phyloP scores from a whole-genome alignment of 2,113 vertebrate genomes.

The Gulo gulo region DNA sequence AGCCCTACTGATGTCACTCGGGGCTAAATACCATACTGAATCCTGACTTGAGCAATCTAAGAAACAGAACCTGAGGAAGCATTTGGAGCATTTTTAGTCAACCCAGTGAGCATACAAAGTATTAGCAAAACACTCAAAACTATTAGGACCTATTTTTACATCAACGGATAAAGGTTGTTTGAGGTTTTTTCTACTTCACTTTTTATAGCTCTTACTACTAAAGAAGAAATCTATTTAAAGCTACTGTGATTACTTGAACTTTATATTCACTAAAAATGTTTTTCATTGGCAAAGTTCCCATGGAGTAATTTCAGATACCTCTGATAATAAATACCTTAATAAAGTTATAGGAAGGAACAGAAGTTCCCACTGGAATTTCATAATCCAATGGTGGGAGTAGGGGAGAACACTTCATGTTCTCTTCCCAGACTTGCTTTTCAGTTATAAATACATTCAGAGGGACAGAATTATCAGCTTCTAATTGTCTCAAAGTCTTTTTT shows the following conservation, averaged over 20 bases:
- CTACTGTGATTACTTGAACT: constrained; percentile 29
- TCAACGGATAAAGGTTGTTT: background rate
- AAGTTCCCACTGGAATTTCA: background rate
- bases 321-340: constrained; percentile 16
- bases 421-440: background rate
- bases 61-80: background rate
- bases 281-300: background rate
- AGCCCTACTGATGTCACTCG: background rate
- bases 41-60: background rate
- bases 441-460: background rate
- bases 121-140: background rate
- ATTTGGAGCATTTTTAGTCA: background rate
- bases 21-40: background rate
- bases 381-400: background rate
- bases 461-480: background rate
- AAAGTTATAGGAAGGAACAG: background rate
- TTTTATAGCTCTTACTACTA: constrained; percentile 10
- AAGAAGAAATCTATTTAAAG: background rate
- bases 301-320: constrained; percentile 4
- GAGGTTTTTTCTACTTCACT: background rate
- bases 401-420: background rate
- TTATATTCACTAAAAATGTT: background rate
- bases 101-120: background rate
- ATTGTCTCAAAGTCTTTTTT: background rate
- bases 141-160: background rate